phyloP scores from a whole-genome alignment of 2,888 invertebrate species.

The Cephus pulcher region DNA sequence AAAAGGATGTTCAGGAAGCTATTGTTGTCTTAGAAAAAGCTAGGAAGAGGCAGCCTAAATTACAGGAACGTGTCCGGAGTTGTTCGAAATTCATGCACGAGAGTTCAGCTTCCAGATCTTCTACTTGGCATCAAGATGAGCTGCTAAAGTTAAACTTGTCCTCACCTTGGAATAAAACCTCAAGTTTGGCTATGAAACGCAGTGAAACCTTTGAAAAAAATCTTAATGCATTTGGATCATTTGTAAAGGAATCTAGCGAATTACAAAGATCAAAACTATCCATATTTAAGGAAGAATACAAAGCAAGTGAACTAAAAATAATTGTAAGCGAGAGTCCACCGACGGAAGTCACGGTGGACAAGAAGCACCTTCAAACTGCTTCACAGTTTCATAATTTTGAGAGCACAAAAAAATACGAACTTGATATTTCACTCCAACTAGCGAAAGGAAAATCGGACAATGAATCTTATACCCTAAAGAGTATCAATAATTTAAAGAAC shows the following conservation, averaged over 20 bases:
- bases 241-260: not conserved
- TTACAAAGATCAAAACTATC: not conserved
- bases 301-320: conserved; percentile 51
- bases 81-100: not conserved
- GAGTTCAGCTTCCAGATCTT: not conserved
- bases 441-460: no score
- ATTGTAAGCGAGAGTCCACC: conserved; percentile 48
- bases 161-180: conserved; percentile 1
- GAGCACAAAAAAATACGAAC: conserved; percentile 17
- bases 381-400: conserved; percentile 27
- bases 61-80: conserved; percentile 5
- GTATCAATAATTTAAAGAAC: conserved; percentile 37
- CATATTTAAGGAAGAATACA: conserved; percentile 24
- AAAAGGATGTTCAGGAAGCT: conserved; percentile 54
- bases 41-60: conserved; percentile 40
- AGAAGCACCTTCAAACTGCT: conserved; percentile 29
- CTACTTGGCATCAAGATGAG: not conserved
- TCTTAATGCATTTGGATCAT: conserved; percentile 40
- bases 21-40: conserved; percentile 44
- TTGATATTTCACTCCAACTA: not conserved
- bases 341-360: conserved; percentile 19
- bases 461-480: conserved; percentile 26
- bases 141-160: not conserved
- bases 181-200: conserved; percentile 43
- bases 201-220: conserved; percentile 47